Percentiles rank a stretch among this genome's conserved stretches.
Conservation (phyloP, 2,888 invertebrate species). For the Tinea pellionella region DNA sequence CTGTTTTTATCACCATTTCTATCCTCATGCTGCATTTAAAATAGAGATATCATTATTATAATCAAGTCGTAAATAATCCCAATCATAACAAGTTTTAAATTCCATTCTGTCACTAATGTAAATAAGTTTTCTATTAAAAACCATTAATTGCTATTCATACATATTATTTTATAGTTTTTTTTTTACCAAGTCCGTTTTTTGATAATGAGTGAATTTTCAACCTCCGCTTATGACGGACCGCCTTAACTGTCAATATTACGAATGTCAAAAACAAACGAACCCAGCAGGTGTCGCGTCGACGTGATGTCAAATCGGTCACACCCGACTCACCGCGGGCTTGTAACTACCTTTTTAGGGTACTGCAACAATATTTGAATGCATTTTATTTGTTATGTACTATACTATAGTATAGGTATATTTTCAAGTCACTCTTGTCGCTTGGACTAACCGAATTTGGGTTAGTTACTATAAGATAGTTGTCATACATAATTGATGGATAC, state of each 20-base stretch:
- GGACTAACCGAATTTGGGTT: too few relatives aligned
- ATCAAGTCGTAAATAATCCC: not conserved
- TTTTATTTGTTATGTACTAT: too few relatives aligned
- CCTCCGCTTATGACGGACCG: not conserved
- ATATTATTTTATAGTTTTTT: not conserved
- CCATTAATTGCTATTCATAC: constrained; percentile 4
- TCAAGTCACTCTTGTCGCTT: too few relatives aligned
- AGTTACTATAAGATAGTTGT: too few relatives aligned
- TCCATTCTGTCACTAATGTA: not conserved
- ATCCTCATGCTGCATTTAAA: not conserved
- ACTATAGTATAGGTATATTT: too few relatives aligned
- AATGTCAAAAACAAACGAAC: constrained; percentile 32
- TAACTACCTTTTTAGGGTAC: constrained; percentile 38
- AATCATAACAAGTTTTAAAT: constrained; percentile 12
- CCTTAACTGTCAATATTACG: constrained; percentile 4
- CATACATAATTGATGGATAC: too few relatives aligned
- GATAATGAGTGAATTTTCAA: constrained; percentile 9
- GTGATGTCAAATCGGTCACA: constrained; percentile 43
- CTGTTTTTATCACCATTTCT: constrained; percentile 1
- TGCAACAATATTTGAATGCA: constrained; percentile 16
- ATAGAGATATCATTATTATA: constrained; percentile 1
- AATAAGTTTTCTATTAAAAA: constrained; percentile 1
- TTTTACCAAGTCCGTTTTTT: not conserved
- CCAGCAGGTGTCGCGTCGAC: constrained; percentile 46
- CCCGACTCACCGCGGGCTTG: constrained; percentile 30